phyloP scores from a whole-genome alignment of 2,888 invertebrate species.

The Spialia ferax region DNA sequence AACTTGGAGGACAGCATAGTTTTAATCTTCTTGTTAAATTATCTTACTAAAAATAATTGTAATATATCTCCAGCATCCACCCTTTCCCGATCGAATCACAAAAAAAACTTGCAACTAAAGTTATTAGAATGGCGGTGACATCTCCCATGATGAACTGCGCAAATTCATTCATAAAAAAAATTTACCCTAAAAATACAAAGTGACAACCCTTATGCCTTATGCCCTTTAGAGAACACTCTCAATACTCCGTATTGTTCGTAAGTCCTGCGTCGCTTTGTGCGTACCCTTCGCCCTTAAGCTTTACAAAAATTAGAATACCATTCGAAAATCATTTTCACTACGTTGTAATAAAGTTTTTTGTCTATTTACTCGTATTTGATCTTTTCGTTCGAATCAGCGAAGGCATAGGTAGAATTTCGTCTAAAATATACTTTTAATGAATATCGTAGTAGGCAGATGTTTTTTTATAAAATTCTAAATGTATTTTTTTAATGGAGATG shows the following conservation, averaged over 20 bases:
- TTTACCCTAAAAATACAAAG: not conserved
- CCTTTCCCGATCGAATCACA: too few species aligned
- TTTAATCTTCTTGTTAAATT: too few species aligned
- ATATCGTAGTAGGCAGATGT: not conserved
- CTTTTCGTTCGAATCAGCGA: not conserved
- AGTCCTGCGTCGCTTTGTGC: conserved; percentile 27
- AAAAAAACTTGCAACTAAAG: too few species aligned
- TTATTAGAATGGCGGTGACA: not conserved
- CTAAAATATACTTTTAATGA: not conserved
- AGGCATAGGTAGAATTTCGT: not conserved
- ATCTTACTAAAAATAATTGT: too few species aligned
- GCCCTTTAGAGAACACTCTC: conserved; percentile 30
- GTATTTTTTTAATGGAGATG: too few species aligned
- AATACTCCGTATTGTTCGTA: conserved; percentile 34
- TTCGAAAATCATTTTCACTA: conserved; percentile 24
- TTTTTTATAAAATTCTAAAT: too few species aligned
- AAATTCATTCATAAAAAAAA: not conserved
- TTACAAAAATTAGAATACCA: conserved; percentile 25
- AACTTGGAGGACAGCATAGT: too few species aligned
- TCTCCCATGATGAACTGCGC: not conserved
- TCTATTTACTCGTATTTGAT: not conserved
- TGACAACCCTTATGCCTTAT: conserved; percentile 19
- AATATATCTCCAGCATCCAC: too few species aligned
- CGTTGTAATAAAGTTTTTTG: conserved; percentile 17
- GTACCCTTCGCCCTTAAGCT: conserved; percentile 28